Base-by-base conservation (phyloP, 2,113 vertebrate genomes). In the Centropus bengalensis region DNA sequence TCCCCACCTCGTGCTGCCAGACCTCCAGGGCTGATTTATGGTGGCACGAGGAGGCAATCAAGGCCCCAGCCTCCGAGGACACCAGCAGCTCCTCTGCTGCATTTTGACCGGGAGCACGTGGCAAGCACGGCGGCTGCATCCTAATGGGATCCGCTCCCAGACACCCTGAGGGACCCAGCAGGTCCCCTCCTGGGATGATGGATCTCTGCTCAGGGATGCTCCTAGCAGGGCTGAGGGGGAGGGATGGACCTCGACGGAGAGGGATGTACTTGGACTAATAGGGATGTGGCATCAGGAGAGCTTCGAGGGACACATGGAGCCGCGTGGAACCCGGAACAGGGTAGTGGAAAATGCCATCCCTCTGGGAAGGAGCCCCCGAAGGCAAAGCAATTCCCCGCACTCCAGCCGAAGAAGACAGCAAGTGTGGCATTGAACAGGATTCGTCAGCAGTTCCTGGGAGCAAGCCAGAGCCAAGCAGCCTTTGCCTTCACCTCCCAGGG, bases 241-340 rank as follows among this genome's bases (percentile, higher is more conserved):
- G 2, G 62, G 54, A 22, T 42, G 86, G 0, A 8, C 18, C 23
- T 30, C 88, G 4, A 54, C 33, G 67, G 80, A 86, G 47, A 21
- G 2, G 62, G 54, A 22, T 42, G 86, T 0, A 8, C 18, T 26
- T 30, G 86, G 4, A 54, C 33, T 38, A 1, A 36, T 0, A 36
- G 74, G 59, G 32, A 12, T 0, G 6, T 1, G 36, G 44, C 22
- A 74, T 30, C 28, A 1, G 63, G 47, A 84, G 58, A 86, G 68
- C n/a, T 52, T 5, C 2, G 3, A 28, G 73, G 28, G 64, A 23
- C 1, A 4, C 69, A 4, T 7, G 1, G 33, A 56, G 32, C 47
- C 2, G 0, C 36, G 0, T 5, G 55, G 44, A n/a, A 38, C 66
- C 21, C 9, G 0, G 10, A n/a, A 20, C 2, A 8, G 84, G 67